Evolutionary conservation across 30 jellyfish, hydroid and myxozoan species (phyloP), one percentile per base, ranked within the genome.

Genomic region (Cassiopea xamachana): DNA sequence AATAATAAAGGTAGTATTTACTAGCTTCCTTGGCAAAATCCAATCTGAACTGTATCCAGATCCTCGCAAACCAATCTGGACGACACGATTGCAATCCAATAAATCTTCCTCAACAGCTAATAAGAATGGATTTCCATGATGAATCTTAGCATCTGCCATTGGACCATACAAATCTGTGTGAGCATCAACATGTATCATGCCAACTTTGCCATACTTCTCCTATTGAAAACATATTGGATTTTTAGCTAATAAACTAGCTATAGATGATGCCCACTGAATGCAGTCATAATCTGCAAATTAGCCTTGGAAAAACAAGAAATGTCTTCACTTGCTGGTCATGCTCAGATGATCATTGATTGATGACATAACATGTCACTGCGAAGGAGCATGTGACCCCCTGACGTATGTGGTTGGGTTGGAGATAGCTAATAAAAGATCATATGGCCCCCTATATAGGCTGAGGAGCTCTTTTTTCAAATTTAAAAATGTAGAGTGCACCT

Each of bases 41-140:
- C 91, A 61, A 13, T 89, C 97, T 77, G 85, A 87, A 14, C 69
- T 86, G 60, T 47, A 81, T 77, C 96, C 94, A 1, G 97, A 76
- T 68, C 98, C 98, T 3, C 98, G 84, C 15, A 93, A 75, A 14
- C 98, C 98, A 78, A 93, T 93, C 78, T 93, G 98, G 9, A 82
- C 92, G 15, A 87, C 92, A 14, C 93, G 90, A 61, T 85, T 89
- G 82, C 94, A 78, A 76, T 93, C 98, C 2, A 93, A 58, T 76
- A 89, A 68, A 51, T 76, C 90, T 61, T 93, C 98, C 77, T 89
- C 94, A 67, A 79, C 93, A 19, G 98, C 98, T 46, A 77, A 51
- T 15, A 82, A 46, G 69, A 93, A 93, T 79, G 97, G 95, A 81
- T 87, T 93, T 7, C 98, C 98, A 93, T 93, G 98, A 64, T 89